A percentile compares a stretch with the other conserved stretches of the same genome.
Conservation (phyloP, 2,888 invertebrate species). For the Axea sp. region DNA sequence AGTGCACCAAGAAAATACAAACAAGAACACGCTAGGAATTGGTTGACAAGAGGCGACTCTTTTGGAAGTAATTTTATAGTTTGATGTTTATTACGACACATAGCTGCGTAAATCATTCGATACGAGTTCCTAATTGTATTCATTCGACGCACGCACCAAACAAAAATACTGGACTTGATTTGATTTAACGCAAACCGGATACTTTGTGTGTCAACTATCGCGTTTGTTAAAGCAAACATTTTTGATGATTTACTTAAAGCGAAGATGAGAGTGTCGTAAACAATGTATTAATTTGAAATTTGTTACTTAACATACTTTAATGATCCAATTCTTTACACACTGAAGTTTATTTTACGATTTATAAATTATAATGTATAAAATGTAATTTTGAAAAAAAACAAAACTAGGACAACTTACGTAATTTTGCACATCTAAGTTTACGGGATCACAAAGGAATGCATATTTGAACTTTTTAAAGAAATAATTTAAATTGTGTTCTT, state of each 20-base stretch:
- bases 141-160: slow-evolving; percentile 48
- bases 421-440: no score
- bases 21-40: slow-evolving; percentile 27
- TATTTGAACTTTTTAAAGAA: no score
- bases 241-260: not conserved
- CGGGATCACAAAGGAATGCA: no score
- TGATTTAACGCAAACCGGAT: slow-evolving; percentile 30
- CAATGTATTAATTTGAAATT: no score
- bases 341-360: no score
- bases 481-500: no score
- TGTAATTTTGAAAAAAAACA: no score
- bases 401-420: no score
- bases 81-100: slow-evolving; percentile 48
- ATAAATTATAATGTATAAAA: no score
- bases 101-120: slow-evolving; percentile 45
- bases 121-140: slow-evolving; percentile 50
- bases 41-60: slow-evolving; percentile 31
- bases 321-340: no score
- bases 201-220: slow-evolving; percentile 8
- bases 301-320: no score
- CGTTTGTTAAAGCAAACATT: not conserved
- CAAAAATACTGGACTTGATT: slow-evolving; percentile 33
- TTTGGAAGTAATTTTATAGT: slow-evolving; percentile 46
- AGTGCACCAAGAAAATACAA: slow-evolving; percentile 37
- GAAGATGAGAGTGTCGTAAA: no score